Evolutionary conservation across 2,113 vertebrate genomes (phyloP).

Genomic region (Caretta caretta): DNA sequence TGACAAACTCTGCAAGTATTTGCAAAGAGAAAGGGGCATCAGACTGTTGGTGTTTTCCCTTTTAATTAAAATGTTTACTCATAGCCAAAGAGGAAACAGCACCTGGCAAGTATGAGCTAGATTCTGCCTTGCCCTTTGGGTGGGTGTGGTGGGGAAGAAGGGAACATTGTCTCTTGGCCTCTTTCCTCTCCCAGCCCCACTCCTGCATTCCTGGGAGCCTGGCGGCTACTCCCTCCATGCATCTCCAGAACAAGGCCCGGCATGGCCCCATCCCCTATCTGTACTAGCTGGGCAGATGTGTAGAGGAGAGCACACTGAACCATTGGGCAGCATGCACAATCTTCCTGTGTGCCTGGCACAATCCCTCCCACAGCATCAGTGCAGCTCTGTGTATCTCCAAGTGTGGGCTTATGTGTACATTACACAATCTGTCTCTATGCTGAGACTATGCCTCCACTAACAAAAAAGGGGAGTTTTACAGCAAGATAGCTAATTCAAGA

Average conservation of each 20-base stretch:
- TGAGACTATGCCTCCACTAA: not conserved
- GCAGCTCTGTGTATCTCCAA: not conserved
- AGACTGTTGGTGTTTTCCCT: not conserved
- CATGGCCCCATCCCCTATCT: not conserved
- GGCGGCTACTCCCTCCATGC: not conserved
- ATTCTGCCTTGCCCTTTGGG: not conserved
- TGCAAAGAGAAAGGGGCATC: not conserved
- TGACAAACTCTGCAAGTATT: fast-evolving
- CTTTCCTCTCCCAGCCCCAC: too few species aligned
- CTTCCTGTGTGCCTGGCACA: not conserved
- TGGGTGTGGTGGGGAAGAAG: not conserved
- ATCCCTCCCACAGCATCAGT: not conserved
- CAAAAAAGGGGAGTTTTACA: not conserved
- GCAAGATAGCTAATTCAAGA: not conserved
- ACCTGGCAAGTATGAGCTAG: not conserved
- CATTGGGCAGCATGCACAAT: not conserved
- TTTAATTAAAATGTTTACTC: conserved; percentile 9
- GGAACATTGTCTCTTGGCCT: not conserved
- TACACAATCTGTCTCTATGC: not conserved
- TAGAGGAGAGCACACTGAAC: not conserved
- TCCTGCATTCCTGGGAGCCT: not conserved
- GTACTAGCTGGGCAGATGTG: not conserved
- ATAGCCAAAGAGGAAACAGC: not conserved
- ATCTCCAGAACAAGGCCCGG: not conserved
- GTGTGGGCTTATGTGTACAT: not conserved